Conservation (phyloP, 37 sponge, comb jelly and placozoan genomes). For the Oopsacas minuta region DNA sequence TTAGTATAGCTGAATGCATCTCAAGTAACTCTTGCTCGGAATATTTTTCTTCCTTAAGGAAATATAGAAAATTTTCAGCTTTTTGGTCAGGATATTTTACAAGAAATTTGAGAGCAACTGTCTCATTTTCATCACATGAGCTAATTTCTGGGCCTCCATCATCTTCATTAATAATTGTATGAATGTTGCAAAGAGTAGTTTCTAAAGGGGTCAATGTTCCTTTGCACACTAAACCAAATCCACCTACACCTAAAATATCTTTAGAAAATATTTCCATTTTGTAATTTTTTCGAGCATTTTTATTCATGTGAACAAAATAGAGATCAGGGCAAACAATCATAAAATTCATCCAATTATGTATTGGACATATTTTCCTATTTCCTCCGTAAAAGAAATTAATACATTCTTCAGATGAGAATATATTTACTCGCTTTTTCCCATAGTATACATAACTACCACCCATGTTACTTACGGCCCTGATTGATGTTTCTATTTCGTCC, state of each 20-base stretch:
- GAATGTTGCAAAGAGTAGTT: too few species aligned
- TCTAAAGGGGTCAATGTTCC: too few species aligned
- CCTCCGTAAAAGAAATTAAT: background rate
- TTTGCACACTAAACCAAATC: slow-evolving; percentile 10
- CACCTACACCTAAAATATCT: background rate
- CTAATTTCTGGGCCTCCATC: background rate
- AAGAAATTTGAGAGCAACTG: background rate
- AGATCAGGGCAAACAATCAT: background rate
- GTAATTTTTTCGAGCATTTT: background rate
- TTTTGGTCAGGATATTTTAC: slow-evolving; percentile 15
- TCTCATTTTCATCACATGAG: too few species aligned
- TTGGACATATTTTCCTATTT: background rate
- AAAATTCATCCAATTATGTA: background rate
- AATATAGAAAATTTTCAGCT: background rate
- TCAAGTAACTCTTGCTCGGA: background rate
- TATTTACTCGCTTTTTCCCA: background rate
- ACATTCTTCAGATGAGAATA: background rate
- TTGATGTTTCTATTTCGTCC: background rate
- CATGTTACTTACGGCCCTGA: background rate
- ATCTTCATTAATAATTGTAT: background rate
- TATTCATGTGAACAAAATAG: background rate
- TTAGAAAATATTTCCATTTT: background rate
- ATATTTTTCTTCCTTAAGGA: background rate
- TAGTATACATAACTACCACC: background rate
- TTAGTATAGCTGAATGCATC: background rate